Percentiles rank a stretch among this genome's conserved stretches.
These are phyloP conservation scores for Corydoras maculifer DNA, from an alignment of 2,113 vertebrate genomes.

Conservation along the genomic window DNA sequence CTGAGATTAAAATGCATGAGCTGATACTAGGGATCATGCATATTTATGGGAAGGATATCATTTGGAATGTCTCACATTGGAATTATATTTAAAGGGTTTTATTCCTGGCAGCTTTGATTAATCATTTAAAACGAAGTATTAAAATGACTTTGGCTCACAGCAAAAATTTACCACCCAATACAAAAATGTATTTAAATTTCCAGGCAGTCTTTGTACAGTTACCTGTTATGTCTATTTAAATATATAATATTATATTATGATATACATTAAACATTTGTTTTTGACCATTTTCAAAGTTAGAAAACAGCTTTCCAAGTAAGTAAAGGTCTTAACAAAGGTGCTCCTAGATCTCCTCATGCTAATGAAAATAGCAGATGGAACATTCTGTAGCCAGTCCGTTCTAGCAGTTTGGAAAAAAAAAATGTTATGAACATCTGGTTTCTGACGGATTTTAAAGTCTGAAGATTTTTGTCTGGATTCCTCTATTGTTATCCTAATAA, in stretches of 20 bases:
- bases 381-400: not conserved
- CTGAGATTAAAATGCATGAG: constrained; percentile 52
- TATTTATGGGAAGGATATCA: constrained; percentile 44
- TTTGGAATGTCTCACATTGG: constrained; percentile 34
- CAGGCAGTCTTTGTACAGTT: not conserved
- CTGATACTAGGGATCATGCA: constrained; percentile 42
- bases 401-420: constrained; percentile 5
- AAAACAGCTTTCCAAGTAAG: no score
- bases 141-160: constrained; percentile 26
- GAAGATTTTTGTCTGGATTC: constrained; percentile 18
- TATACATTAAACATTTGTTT: no score
- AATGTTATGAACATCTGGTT: not conserved
- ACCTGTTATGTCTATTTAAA: no score
- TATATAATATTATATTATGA: no score
- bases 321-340: no score
- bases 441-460: constrained; percentile 4
- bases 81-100: constrained; percentile 35
- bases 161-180: constrained; percentile 12
- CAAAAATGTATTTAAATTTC: constrained; percentile 25
- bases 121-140: constrained; percentile 35
- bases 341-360: no score
- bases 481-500: constrained; percentile 12
- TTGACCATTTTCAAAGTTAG: no score
- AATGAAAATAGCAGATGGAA: no score
- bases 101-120: constrained; percentile 31